These are phyloP conservation scores for Oscarella lobularis DNA, from an alignment of 37 sponge, comb jelly and placozoan species.

Conservation along the genomic window DNA sequence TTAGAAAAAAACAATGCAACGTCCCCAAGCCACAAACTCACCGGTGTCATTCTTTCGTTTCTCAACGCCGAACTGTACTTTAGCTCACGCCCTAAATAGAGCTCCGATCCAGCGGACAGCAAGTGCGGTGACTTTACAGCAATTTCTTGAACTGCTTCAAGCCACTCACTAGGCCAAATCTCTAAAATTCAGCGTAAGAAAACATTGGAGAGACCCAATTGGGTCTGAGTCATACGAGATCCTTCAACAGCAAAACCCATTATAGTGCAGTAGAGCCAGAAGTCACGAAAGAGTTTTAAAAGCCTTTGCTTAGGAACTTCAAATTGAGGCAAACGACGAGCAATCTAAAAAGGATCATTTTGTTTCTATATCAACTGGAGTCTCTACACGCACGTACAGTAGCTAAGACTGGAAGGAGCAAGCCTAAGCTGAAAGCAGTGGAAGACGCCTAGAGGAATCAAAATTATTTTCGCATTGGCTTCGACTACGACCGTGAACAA, in stretches of 20 bases:
- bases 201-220: neutral
- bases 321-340: neutral
- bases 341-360: neutral
- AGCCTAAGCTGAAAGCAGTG: conserved; percentile 50
- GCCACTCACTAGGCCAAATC: conserved; percentile 55
- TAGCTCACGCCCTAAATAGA: conserved; percentile 58
- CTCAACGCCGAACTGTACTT: conserved; percentile 46
- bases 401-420: conserved; percentile 55
- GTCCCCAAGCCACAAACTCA: conserved; percentile 4
- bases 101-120: conserved; percentile 57
- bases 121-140: conserved; percentile 63
- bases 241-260: conserved; percentile 55
- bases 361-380: neutral
- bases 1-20: neutral
- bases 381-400: conserved; percentile 21
- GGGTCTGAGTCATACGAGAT: neutral
- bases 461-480: neutral
- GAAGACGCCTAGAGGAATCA: conserved; percentile 47
- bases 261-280: conserved; percentile 90
- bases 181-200: conserved; percentile 14
- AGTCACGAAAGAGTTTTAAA: conserved; percentile 75
- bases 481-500: too few relatives aligned
- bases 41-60: conserved; percentile 36
- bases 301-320: neutral
- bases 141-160: conserved; percentile 26